These are phyloP conservation scores for Orestias chungarensis DNA, from an alignment of 2,797 vertebrate genomes.

Conservation along the genomic window DNA sequence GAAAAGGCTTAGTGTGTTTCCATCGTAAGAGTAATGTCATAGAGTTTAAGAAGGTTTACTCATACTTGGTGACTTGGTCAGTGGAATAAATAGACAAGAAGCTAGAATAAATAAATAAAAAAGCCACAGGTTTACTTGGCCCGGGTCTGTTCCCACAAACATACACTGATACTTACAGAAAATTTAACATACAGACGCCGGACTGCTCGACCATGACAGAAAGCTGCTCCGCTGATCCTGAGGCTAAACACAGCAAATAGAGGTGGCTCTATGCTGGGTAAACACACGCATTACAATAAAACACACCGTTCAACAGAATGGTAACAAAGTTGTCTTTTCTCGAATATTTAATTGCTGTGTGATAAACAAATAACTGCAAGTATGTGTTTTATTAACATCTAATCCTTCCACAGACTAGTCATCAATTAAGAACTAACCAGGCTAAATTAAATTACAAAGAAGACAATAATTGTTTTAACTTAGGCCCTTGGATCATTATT, in stretches of 20 bases:
- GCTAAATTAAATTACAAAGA: constrained; percentile 27
- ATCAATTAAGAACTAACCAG: constrained; percentile 28
- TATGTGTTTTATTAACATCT: not conserved
- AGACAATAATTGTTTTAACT: constrained; percentile 16
- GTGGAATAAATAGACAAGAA: constrained; percentile 43
- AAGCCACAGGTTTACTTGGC: constrained; percentile 33
- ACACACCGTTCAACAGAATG: not conserved
- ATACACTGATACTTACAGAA: constrained; percentile 32
- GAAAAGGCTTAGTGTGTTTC: constrained; percentile 46
- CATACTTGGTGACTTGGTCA: constrained; percentile 48
- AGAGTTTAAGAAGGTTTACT: constrained; percentile 34
- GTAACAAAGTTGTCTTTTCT: not conserved
- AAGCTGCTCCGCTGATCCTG: constrained; percentile 39
- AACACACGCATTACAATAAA: constrained; percentile 26
- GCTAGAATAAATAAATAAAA: constrained; percentile 21
- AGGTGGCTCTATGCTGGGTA: constrained; percentile 48
- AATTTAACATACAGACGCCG: constrained; percentile 56
- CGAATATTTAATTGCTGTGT: not conserved
- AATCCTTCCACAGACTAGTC: constrained; percentile 13
- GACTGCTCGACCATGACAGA: constrained; percentile 53
- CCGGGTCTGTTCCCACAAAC: constrained; percentile 26
- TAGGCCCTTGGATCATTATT: constrained; percentile 15
- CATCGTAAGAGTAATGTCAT: constrained; percentile 49
- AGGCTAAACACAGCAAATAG: constrained; percentile 56
- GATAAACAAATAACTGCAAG: not conserved